These are phyloP conservation scores for Helicoverpa assulta DNA, from an alignment of 2,888 invertebrate species.

Conservation along the genomic window DNA sequence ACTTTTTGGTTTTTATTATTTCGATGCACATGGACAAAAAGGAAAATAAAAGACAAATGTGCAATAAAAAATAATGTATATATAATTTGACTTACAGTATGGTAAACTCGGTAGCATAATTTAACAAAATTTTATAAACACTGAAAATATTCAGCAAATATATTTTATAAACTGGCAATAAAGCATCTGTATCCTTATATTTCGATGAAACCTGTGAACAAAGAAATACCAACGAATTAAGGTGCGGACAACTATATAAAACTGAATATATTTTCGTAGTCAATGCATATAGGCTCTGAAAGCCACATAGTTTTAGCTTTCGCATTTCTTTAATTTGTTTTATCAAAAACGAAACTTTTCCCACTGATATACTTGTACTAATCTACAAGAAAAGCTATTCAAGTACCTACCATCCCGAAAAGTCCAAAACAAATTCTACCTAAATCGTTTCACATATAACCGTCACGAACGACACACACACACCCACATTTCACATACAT, in stretches of 20 bases:
- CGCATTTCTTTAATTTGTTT: no score
- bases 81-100: slow-evolving; percentile 87
- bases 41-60: slow-evolving; percentile 76
- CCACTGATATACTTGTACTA: no score
- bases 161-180: slow-evolving; percentile 88
- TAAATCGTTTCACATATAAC: no score
- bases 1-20: slow-evolving; percentile 72
- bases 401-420: no score
- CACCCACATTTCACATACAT: no score
- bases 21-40: slow-evolving; percentile 17
- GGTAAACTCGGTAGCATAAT: slow-evolving; percentile 89
- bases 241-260: background rate
- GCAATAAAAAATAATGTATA: slow-evolving; percentile 90
- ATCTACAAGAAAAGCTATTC: no score
- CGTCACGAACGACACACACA: no score
- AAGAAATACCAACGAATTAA: slow-evolving; percentile 49
- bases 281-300: no score
- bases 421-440: no score
- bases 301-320: no score
- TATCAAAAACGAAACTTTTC: no score
- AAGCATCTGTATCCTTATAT: slow-evolving; percentile 85
- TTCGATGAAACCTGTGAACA: slow-evolving; percentile 78
- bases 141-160: slow-evolving; percentile 90
- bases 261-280: background rate
- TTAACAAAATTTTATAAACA: slow-evolving; percentile 88